Conservation (phyloP, 2,113 vertebrate species). For the Coptodon rendalli region DNA sequence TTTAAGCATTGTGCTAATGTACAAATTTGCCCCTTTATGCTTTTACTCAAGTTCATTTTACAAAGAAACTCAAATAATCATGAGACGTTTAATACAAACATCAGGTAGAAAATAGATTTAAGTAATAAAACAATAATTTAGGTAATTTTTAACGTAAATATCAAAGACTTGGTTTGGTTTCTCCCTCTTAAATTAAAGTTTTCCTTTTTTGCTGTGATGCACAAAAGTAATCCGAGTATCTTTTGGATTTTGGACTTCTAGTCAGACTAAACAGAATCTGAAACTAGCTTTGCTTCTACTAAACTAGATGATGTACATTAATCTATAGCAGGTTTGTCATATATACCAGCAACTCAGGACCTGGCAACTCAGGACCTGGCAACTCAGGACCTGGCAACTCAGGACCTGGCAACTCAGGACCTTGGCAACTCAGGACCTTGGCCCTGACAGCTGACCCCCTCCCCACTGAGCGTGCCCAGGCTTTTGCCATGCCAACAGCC, state of each 20-base stretch:
- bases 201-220: background rate
- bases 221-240: background rate
- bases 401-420: background rate
- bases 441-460: background rate
- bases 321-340: background rate
- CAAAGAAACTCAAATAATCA: background rate
- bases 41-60: background rate
- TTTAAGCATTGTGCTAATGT: background rate
- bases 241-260: background rate
- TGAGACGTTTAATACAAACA: background rate
- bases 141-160: background rate
- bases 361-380: background rate
- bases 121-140: background rate
- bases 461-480: background rate
- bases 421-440: background rate
- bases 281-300: background rate
- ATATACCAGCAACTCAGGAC: background rate
- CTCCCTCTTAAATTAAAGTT: background rate
- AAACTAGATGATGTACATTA: background rate
- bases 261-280: background rate
- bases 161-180: background rate
- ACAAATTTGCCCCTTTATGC: background rate
- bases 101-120: background rate
- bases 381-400: background rate
- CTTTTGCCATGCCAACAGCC: constrained; percentile 33